These are phyloP conservation scores for Laterallus jamaicensis DNA, from an alignment of 2,113 vertebrate species.

Conservation along the genomic window DNA sequence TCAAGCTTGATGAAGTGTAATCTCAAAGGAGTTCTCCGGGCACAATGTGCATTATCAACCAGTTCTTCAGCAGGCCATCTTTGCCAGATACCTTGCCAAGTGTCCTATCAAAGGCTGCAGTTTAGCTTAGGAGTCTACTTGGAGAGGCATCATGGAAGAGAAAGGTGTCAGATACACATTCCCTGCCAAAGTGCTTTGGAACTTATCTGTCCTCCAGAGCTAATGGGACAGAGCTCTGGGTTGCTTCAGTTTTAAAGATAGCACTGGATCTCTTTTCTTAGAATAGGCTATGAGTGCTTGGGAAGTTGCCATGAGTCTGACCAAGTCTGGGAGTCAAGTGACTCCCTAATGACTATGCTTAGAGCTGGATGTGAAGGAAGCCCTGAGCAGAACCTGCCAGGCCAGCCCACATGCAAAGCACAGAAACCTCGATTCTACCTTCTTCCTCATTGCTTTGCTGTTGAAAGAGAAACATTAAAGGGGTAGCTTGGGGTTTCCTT, in stretches of 20 bases:
- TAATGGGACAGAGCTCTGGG: neutral
- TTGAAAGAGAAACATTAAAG: slow-evolving; percentile 5
- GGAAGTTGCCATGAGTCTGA: neutral
- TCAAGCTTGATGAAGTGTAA: neutral
- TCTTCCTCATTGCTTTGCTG: neutral
- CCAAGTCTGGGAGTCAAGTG: neutral
- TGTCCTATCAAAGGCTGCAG: neutral
- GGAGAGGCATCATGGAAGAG: neutral
- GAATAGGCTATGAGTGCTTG: neutral
- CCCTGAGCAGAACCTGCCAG: neutral
- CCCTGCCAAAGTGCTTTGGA: neutral
- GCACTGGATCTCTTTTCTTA: neutral
- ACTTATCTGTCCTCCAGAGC: neutral
- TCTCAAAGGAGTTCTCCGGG: neutral
- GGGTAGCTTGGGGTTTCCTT: neutral
- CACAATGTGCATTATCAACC: neutral
- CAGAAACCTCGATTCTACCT: neutral
- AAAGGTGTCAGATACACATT: neutral
- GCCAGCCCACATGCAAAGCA: neutral
- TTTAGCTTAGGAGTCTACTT: neutral
- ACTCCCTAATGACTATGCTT: neutral
- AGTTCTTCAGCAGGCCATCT: neutral
- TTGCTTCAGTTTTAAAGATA: slow-evolving; percentile 39
- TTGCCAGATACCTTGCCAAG: neutral
- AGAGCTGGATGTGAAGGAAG: neutral